phyloP scores from a whole-genome alignment of 2,888 invertebrate species.

The Neelides folsomi region DNA sequence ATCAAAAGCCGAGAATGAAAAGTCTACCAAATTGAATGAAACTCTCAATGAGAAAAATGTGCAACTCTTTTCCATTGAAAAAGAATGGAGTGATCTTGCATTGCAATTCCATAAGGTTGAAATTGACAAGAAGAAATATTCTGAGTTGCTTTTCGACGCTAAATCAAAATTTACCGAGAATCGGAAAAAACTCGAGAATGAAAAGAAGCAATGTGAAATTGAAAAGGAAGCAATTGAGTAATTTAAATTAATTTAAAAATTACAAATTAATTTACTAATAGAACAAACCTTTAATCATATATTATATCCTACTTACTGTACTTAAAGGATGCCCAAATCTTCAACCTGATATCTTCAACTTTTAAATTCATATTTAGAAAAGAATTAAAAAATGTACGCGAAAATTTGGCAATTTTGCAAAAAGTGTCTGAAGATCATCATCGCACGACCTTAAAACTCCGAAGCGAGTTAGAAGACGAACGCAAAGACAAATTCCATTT shows the following conservation, averaged over 20 bases:
- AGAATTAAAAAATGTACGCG: conserved; percentile 14
- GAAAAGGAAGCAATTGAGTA: conserved; percentile 13
- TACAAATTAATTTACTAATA: not conserved
- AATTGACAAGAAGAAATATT: no score
- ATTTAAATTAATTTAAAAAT: not conserved
- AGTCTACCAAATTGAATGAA: conserved; percentile 1
- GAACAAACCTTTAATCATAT: not conserved
- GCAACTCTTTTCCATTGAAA: no score
- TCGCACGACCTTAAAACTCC: conserved; percentile 16
- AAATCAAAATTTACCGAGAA: no score
- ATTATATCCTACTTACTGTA: no score
- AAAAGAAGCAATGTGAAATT: not conserved
- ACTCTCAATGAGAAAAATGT: not conserved
- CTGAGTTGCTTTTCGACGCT: no score
- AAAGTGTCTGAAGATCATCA: conserved; percentile 28
- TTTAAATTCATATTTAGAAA: conserved; percentile 6
- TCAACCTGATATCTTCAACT: no score
- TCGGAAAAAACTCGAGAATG: not conserved
- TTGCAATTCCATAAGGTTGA: no score
- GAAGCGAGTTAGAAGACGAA: conserved; percentile 16
- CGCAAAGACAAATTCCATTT: conserved; percentile 12
- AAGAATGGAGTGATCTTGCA: no score
- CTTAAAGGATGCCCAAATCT: no score
- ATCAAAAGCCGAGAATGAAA: conserved; percentile 3
- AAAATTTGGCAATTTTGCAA: conserved; percentile 23